Conservation (phyloP, 1,140 invertebrate species). For the Drosophila sulfurigaster region DNA sequence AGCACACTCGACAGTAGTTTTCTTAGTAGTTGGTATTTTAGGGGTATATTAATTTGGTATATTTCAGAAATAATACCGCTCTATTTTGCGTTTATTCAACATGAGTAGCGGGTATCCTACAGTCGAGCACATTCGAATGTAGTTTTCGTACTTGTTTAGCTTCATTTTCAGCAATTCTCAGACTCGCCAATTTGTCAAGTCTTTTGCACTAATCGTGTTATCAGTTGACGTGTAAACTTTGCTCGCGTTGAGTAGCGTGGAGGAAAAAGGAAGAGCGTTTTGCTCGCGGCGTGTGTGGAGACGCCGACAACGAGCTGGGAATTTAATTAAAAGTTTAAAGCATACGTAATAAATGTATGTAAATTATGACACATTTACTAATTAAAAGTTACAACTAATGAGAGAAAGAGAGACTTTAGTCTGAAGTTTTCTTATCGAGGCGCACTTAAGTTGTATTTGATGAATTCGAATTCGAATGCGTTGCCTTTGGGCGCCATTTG, state of each 20-base stretch:
- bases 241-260: not conserved
- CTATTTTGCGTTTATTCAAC: too few relatives aligned
- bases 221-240: constrained; percentile 36
- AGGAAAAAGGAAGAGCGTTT: not conserved
- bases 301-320: constrained; percentile 33
- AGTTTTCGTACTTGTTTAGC: not conserved
- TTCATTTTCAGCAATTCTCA: not conserved
- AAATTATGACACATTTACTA: constrained; percentile 68
- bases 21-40: too few relatives aligned
- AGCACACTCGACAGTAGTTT: too few relatives aligned
- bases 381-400: constrained; percentile 51
- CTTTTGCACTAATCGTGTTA: constrained; percentile 11
- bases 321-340: constrained; percentile 80
- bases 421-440: not conserved
- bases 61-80: too few relatives aligned
- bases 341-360: constrained; percentile 67
- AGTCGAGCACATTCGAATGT: too few relatives aligned
- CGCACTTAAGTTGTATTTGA: constrained; percentile 29
- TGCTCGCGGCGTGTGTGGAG: constrained; percentile 18
- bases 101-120: too few relatives aligned
- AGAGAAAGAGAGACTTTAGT: not conserved
- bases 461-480: constrained; percentile 36
- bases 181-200: not conserved
- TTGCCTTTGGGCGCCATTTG: constrained; percentile 36
- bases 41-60: too few relatives aligned